Percentiles rank a stretch among this genome's conserved stretches.
Evolutionary conservation across 2,797 vertebrate species (phyloP).

Genomic region (Sebastes alutus): DNA sequence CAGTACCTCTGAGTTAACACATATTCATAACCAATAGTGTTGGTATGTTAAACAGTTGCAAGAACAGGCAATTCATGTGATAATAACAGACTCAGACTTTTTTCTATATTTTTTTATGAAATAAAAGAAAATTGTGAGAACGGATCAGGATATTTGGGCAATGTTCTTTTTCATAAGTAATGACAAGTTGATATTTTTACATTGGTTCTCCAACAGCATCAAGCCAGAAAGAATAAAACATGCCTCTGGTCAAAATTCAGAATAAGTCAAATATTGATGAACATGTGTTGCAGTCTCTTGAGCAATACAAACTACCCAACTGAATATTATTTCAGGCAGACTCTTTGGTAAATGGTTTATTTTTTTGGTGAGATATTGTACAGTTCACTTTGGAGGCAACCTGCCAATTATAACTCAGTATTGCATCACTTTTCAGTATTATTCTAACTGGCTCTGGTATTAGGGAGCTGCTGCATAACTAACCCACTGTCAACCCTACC

Average conservation of each 20-base stretch:
- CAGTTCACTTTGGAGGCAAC: slow-evolving; percentile 5
- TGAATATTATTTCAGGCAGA: slow-evolving; percentile 1
- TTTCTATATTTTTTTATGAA: not conserved
- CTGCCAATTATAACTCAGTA: slow-evolving; percentile 31
- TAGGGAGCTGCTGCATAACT: slow-evolving; percentile 8
- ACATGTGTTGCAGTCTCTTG: slow-evolving; percentile 27
- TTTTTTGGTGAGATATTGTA: not conserved
- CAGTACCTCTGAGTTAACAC: not conserved
- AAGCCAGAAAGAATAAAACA: slow-evolving; percentile 15
- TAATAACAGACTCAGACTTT: not conserved
- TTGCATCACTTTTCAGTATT: slow-evolving; percentile 29
- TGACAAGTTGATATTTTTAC: slow-evolving; percentile 3
- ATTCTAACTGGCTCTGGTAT: slow-evolving; percentile 9
- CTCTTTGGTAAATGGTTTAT: not conserved
- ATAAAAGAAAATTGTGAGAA: not conserved
- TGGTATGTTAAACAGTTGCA: not conserved
- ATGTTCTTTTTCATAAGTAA: not conserved
- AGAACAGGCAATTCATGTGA: not conserved
- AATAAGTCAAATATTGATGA: slow-evolving; percentile 33
- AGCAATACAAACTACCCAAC: slow-evolving; percentile 15
- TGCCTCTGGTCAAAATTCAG: slow-evolving; percentile 21
- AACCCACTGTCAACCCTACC: not conserved
- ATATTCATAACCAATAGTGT: not conserved
- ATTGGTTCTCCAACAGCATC: not conserved
- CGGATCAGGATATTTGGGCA: not conserved